These are phyloP conservation scores for Odontamblyopus rebecca DNA, from an alignment of 2,797 vertebrate genomes.

Conservation along the genomic window DNA sequence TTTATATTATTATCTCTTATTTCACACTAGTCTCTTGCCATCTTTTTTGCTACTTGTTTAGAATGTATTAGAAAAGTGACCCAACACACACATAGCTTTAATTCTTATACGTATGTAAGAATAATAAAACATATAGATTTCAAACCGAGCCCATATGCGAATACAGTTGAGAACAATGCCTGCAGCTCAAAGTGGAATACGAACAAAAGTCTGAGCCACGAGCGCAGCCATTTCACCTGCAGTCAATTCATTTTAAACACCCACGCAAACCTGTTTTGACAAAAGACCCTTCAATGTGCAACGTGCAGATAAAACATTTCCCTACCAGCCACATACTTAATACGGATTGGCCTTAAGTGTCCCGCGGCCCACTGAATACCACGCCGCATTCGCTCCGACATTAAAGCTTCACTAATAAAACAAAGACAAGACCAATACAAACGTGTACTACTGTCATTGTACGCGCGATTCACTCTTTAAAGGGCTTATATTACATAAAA, in stretches of 20 bases:
- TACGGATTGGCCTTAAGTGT: slow-evolving; percentile 27
- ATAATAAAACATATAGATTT: no score
- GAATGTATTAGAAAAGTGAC: no score
- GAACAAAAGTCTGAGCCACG: neutral
- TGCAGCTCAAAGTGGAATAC: neutral
- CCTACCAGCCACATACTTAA: slow-evolving; percentile 23
- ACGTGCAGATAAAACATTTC: slow-evolving; percentile 52
- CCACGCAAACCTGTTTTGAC: slow-evolving; percentile 22
- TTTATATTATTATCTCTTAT: no score
- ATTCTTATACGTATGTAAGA: no score
- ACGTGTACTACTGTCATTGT: slow-evolving; percentile 23
- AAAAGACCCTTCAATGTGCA: slow-evolving; percentile 44
- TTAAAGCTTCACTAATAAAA: slow-evolving; percentile 33
- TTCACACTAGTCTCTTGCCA: no score
- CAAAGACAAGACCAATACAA: slow-evolving; percentile 24
- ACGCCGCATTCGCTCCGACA: slow-evolving; percentile 31
- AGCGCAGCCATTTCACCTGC: slow-evolving; percentile 27
- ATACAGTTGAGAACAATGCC: neutral
- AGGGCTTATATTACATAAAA: no score
- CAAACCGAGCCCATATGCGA: neutral
- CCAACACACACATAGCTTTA: no score
- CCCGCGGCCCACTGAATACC: slow-evolving; percentile 25
- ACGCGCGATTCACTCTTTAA: slow-evolving; percentile 24
- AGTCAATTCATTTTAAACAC: slow-evolving; percentile 33
- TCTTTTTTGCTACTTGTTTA: no score